Percentiles rank a stretch among this genome's conserved stretches.
Evolutionary conservation across 2,797 vertebrate genomes (phyloP).

Genomic region (Tragopan temminckii): DNA sequence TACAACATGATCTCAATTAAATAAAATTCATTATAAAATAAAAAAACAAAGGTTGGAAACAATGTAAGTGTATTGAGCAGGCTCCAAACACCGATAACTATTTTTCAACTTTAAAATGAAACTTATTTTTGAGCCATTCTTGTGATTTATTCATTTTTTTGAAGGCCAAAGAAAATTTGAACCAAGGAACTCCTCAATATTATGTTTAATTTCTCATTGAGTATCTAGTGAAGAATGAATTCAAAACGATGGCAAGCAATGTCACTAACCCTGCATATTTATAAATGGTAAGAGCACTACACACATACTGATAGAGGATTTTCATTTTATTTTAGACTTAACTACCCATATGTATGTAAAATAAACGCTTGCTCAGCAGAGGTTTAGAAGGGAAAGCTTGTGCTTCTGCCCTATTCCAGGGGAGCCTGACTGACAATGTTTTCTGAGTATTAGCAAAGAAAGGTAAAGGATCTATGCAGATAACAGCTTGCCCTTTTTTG

Average conservation of each 20-base stretch:
- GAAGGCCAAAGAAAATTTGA: neutral
- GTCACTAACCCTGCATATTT: neutral
- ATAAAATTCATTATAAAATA: neutral
- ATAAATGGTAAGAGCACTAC: neutral
- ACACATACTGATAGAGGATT: neutral
- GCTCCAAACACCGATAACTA: neutral
- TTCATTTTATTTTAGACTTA: neutral
- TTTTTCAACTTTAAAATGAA: neutral
- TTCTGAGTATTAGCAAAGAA: neutral
- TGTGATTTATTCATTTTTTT: neutral
- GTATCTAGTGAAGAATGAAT: neutral
- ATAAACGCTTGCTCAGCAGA: neutral
- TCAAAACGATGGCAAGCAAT: neutral
- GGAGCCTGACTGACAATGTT: neutral
- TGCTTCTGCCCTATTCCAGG: neutral
- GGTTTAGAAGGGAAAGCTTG: neutral
- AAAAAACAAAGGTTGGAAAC: neutral
- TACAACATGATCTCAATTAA: neutral
- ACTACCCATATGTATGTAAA: neutral
- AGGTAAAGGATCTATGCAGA: neutral
- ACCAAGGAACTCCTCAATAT: neutral
- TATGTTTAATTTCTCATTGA: neutral
- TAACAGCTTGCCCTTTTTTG: neutral
- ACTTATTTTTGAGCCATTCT: neutral
- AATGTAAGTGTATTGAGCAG: neutral